phyloP scores from a whole-genome alignment of 1,140 invertebrate genomes.

The Pseudachorutes palmiensis region DNA sequence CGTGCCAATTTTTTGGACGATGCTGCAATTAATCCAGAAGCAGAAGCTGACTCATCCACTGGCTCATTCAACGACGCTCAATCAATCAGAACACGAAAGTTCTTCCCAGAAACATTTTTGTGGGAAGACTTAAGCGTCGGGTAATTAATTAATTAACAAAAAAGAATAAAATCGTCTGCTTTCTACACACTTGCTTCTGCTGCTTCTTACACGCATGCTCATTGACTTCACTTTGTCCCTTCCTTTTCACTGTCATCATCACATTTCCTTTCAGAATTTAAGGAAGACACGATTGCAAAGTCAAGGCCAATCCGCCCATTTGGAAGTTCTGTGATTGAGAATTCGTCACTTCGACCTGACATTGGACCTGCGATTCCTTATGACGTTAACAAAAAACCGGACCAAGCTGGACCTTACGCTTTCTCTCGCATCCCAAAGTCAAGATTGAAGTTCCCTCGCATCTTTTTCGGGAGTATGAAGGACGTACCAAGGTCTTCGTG shows the following conservation, averaged over 20 bases:
- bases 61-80: constrained; percentile 17
- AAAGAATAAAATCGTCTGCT: constrained; percentile 5
- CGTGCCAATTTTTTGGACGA: constrained; percentile 38
- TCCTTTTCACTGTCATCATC: constrained; percentile 1
- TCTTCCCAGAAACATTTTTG: constrained; percentile 38
- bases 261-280: background rate
- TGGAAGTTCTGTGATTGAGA: constrained; percentile 2
- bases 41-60: constrained; percentile 23
- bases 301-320: constrained; percentile 30
- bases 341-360: constrained; percentile 43
- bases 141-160: constrained; percentile 31
- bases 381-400: constrained; percentile 48
- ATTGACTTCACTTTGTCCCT: background rate
- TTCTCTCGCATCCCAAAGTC: constrained; percentile 76
- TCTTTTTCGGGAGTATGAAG: constrained; percentile 52
- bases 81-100: constrained; percentile 33
- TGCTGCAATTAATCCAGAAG: constrained; percentile 24
- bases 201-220: background rate
- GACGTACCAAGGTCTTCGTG: constrained; percentile 65
- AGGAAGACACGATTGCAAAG: constrained; percentile 15
- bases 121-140: constrained; percentile 37
- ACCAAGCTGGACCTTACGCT: constrained; percentile 76
- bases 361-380: constrained; percentile 45
- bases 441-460: constrained; percentile 60
- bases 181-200: background rate